Evolutionary conservation across 2,888 invertebrate genomes (phyloP), one percentile per base, ranked within the genome.

Genomic region (Pomacea canaliculata): DNA sequence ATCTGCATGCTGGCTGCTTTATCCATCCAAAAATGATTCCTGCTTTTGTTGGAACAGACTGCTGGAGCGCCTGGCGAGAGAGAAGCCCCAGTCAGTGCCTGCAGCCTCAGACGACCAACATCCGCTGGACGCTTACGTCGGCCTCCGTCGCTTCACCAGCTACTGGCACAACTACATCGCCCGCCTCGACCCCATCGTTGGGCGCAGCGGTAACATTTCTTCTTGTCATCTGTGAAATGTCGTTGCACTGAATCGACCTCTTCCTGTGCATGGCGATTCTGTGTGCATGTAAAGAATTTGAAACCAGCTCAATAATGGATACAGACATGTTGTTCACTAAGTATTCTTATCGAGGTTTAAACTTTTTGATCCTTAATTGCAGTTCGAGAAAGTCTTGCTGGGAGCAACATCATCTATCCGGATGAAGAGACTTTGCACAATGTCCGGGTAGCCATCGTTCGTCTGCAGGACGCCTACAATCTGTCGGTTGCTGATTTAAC

Each of bases 391-490:
- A 69, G 68, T n/a, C 73, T 73, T 48, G 48, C 62, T n/a, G 10
- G 65, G n/a, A 68, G 51, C 63, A 63, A 63, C 46, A 27, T 73
- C 49, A 60, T 60, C n/a, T 73, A 63, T 46, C 76, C 76, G 5
- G 73, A 73, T 70, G 37, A 46, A 9, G 49, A 27, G 4, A 66
- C 60, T 9, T n/a, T 77, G 73, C 70, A 7, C 23, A 67, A 62
- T 23, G 70, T 73, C 9, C 73, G 73, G 27, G 51, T 69, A 16
- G 72, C 69, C 63, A 72, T 77, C n/a, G 69, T 77, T 49, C 60
- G 76, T n/a, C 76, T 77, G 51, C 76, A 77, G 73, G 72, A 73
- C 62, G 69, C 76, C 51, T 77, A 77, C 73, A 69, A 56, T 49
- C 69, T 77, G 56, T 19, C 72, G 27, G 27, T 73, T 19, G 7